Evolutionary conservation across 2,888 invertebrate genomes (phyloP).

Genomic region (Eubasilissa splendida): DNA sequence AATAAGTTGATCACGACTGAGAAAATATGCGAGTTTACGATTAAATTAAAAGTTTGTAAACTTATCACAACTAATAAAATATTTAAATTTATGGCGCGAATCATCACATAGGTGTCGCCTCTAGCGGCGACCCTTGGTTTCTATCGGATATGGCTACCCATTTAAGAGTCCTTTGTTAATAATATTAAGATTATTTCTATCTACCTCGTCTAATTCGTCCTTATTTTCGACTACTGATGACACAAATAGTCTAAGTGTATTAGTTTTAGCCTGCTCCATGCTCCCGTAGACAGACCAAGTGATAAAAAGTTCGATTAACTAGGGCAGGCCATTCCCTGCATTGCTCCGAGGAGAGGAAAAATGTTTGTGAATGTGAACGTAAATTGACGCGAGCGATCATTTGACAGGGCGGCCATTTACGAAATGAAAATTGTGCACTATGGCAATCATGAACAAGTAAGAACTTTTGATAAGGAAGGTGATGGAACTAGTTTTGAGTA

Average conservation of each 20-base stretch:
- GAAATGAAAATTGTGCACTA: slow-evolving; percentile 61
- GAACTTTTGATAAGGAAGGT: slow-evolving; percentile 10
- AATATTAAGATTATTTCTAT: slow-evolving; percentile 57
- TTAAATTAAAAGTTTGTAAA: slow-evolving; percentile 48
- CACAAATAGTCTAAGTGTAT: slow-evolving; percentile 84
- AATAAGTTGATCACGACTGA: slow-evolving; percentile 46
- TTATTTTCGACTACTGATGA: slow-evolving; percentile 87
- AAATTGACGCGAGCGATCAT: slow-evolving; percentile 60
- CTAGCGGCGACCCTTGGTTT: slow-evolving; percentile 68
- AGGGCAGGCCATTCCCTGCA: slow-evolving; percentile 75
- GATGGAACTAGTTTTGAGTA: not conserved
- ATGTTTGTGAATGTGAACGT: slow-evolving; percentile 73
- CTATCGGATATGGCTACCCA: slow-evolving; percentile 70
- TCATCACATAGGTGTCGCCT: slow-evolving; percentile 64
- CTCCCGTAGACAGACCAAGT: slow-evolving; percentile 68
- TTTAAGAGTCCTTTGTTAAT: slow-evolving; percentile 68
- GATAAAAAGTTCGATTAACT: slow-evolving; percentile 74
- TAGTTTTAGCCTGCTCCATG: slow-evolving; percentile 75
- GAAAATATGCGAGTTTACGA: slow-evolving; percentile 33
- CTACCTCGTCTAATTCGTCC: slow-evolving; percentile 93
- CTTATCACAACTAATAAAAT: slow-evolving; percentile 5
- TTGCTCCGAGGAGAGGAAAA: slow-evolving; percentile 75
- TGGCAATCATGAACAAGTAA: slow-evolving; percentile 55
- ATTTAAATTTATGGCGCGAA: slow-evolving; percentile 49
- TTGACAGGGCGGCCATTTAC: slow-evolving; percentile 56